These are phyloP conservation scores for Nasonovia ribisnigri DNA, from an alignment of 2,888 invertebrate species.

Conservation along the genomic window DNA sequence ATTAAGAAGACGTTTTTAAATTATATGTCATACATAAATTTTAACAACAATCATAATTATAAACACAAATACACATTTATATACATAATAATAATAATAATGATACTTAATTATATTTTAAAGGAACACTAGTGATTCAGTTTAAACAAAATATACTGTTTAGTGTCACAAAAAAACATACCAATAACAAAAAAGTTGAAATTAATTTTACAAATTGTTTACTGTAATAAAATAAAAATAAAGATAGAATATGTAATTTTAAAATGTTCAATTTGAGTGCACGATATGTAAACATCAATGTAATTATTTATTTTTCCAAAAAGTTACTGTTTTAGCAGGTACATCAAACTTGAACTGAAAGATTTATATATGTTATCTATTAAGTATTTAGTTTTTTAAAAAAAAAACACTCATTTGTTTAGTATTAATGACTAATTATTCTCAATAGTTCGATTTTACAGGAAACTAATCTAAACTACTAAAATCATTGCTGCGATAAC, in stretches of 20 bases:
- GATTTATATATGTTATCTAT: neutral
- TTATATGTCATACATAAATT: neutral
- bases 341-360: neutral
- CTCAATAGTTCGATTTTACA: neutral
- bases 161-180: neutral
- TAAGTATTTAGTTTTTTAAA: neutral
- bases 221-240: neutral
- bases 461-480: neutral
- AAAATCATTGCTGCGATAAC: neutral
- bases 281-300: neutral
- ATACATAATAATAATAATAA: neutral
- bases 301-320: neutral
- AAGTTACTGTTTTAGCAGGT: neutral
- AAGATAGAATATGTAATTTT: neutral
- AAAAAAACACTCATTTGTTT: too few relatives aligned
- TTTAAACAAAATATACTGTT: neutral
- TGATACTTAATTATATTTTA: neutral
- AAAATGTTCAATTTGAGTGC: neutral
- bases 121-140: neutral
- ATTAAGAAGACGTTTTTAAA: neutral
- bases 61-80: too few relatives aligned
- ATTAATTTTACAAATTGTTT: neutral
- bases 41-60: too few relatives aligned
- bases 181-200: neutral
- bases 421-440: too few relatives aligned